Percentiles rank a stretch among this genome's conserved stretches.
Conservation (phyloP, 2,797 vertebrate genomes). For the Prionace glauca region DNA sequence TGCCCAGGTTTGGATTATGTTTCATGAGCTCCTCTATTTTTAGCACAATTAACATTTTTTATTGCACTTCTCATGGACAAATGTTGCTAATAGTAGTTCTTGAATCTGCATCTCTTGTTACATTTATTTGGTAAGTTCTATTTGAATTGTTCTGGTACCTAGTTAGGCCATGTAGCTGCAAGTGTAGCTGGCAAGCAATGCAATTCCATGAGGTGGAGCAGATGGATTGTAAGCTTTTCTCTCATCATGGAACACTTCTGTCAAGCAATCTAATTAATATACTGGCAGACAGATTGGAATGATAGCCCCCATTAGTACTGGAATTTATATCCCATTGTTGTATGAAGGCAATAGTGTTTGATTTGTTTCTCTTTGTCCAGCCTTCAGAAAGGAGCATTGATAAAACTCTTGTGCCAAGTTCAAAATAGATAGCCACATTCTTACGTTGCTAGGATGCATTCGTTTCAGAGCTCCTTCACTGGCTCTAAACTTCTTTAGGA, state of each 20-base stretch:
- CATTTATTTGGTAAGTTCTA: not conserved
- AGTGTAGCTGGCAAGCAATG: not conserved
- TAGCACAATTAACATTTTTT: not conserved
- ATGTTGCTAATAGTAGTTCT: not conserved
- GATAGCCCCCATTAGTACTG: not conserved
- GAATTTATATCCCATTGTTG: not conserved
- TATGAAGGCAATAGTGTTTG: not conserved
- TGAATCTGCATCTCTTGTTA: too few species aligned
- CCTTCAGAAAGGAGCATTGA: not conserved
- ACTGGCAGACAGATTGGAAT: not conserved
- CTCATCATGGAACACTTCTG: not conserved
- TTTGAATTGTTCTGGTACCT: not conserved
- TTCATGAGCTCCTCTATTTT: not conserved
- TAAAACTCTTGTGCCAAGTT: not conserved
- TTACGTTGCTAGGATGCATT: not conserved
- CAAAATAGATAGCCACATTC: not conserved
- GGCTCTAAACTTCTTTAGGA: not conserved
- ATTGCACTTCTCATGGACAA: not conserved
- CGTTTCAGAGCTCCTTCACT: not conserved
- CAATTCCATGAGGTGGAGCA: not conserved
- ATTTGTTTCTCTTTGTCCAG: not conserved
- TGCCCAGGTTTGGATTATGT: not conserved
- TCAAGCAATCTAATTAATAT: not conserved
- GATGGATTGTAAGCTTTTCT: not conserved
- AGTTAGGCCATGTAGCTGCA: not conserved